Base-by-base conservation (phyloP, 2,797 vertebrate genomes). In the Sebastes variabilis region DNA sequence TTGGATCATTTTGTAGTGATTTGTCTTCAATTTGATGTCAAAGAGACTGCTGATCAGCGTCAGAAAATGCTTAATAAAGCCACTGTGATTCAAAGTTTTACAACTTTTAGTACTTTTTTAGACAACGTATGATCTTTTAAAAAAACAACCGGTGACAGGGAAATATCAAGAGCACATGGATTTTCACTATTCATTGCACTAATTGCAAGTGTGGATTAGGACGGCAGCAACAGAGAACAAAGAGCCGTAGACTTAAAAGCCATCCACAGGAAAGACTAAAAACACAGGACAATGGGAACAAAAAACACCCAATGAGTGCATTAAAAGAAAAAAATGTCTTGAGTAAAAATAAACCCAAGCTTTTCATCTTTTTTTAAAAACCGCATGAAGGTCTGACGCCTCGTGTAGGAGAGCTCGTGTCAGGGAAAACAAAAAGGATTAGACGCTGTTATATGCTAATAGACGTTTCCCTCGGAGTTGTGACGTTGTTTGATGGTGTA, bases 191-290 rank as follows among this genome's bases (percentile, higher is more conserved):
- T 72, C 55, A 83, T 61, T 79, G 49, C 25, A 16, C 66, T 90
- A 85, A 88, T 88, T 87, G 78, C 77, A 20, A 77, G 68, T 36
- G 34, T 62, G 69, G 72, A 86, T 85, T 77, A 83, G 75, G 61
- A 71, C 24, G 66, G 69, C 72, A 75, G 61, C 78, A 30, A 24
- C 12, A 16, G 70, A 71, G 72, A 88, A 87, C 71, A 89, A 85
- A 85, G 82, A 80, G 7, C 36, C 25, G 8, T 56, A 22, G 24
- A 79, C 80, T 83, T 90, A 65, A 85, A 89, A 90, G 87, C 62
- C 22, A 36, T 25, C 49, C 60, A 58, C 16, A 29, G 16, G 49
- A 73, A 69, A 70, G 25, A 73, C 22, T 46, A 46, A 55, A 79
- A 85, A 77, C 64, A 80, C 29, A 60, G 62, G 61, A 85, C 49